Percentiles rank a stretch among this genome's conserved stretches.
Evolutionary conservation across 1,140 invertebrate species (phyloP).

Genomic region (Drosophila santomea): DNA sequence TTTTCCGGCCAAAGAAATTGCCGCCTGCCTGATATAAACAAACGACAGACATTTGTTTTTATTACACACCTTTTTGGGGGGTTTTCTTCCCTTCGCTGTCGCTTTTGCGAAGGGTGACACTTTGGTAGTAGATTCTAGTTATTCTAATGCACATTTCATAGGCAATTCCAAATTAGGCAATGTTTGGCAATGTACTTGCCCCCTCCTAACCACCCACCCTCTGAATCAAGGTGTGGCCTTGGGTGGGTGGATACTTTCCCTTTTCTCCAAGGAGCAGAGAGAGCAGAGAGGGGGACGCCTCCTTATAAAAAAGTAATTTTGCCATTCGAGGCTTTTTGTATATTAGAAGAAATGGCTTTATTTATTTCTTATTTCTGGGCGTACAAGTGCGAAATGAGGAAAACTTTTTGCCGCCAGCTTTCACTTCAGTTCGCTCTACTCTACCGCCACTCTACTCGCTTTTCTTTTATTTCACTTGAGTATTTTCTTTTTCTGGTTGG

Average conservation of each 20-base stretch:
- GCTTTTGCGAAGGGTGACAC: slow-evolving; percentile 21
- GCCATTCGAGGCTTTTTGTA: slow-evolving; percentile 83
- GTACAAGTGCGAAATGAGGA: slow-evolving; percentile 66
- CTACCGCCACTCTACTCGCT: slow-evolving; percentile 12
- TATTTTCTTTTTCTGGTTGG: slow-evolving; percentile 44
- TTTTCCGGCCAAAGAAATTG: slow-evolving; percentile 37
- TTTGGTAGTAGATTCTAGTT: slow-evolving; percentile 80
- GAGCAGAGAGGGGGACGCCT: neutral
- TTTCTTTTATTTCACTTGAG: slow-evolving; percentile 11
- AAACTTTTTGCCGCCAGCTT: slow-evolving; percentile 69
- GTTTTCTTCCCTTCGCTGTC: slow-evolving; percentile 10
- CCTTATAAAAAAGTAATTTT: slow-evolving; percentile 84
- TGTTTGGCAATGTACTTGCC: slow-evolving; percentile 73
- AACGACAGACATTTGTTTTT: slow-evolving; percentile 85
- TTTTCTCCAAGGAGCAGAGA: neutral
- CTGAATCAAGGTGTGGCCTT: slow-evolving; percentile 57
- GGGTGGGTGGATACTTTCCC: slow-evolving; percentile 11
- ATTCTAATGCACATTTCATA: slow-evolving; percentile 84
- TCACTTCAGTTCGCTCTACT: slow-evolving; percentile 33
- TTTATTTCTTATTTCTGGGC: slow-evolving; percentile 81
- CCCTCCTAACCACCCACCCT: slow-evolving; percentile 7
- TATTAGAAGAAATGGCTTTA: slow-evolving; percentile 85
- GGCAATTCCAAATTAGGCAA: slow-evolving; percentile 84
- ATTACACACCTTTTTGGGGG: slow-evolving; percentile 80
- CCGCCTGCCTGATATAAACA: slow-evolving; percentile 83